Percentiles rank a stretch among this genome's conserved stretches.
phyloP scores from a whole-genome alignment of 2,113 vertebrate genomes.

The Macrotus californicus region DNA sequence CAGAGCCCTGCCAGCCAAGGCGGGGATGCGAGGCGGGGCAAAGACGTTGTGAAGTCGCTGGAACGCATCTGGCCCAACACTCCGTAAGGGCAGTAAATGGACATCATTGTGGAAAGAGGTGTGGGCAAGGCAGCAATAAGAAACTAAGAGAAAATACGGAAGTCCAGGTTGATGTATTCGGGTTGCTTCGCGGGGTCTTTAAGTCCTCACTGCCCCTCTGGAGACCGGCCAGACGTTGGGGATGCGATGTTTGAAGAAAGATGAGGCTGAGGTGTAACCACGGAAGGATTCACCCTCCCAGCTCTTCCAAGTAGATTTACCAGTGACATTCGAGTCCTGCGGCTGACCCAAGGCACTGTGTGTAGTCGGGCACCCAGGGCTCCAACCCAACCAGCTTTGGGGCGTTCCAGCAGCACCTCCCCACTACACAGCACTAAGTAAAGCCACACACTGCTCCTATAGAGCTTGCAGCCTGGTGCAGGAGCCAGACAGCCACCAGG shows the following conservation, averaged over 20 bases:
- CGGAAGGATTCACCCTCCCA: not conserved
- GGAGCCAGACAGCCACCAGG: accelerated
- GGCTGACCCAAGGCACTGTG: too few relatives aligned
- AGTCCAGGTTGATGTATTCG: not conserved
- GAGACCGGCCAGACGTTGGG: accelerated
- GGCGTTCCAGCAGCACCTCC: not conserved
- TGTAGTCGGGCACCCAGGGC: not conserved
- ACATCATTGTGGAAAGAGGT: not conserved
- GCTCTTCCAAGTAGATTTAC: not conserved
- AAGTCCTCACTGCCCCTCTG: not conserved
- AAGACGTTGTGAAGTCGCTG: not conserved
- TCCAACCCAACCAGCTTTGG: not conserved
- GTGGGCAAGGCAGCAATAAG: not conserved
- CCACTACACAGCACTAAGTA: not conserved
- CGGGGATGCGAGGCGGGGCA: accelerated
- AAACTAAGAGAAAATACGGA: not conserved
- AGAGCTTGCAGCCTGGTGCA: accelerated
- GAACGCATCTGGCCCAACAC: not conserved
- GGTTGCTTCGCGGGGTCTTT: not conserved
- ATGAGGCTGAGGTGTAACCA: accelerated
- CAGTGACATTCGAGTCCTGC: not conserved
- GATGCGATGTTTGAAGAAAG: not conserved
- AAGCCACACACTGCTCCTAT: accelerated
- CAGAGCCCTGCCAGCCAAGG: not conserved
- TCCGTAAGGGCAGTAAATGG: not conserved